phyloP scores from a whole-genome alignment of 2,797 vertebrate genomes.

The Falco biarmicus region DNA sequence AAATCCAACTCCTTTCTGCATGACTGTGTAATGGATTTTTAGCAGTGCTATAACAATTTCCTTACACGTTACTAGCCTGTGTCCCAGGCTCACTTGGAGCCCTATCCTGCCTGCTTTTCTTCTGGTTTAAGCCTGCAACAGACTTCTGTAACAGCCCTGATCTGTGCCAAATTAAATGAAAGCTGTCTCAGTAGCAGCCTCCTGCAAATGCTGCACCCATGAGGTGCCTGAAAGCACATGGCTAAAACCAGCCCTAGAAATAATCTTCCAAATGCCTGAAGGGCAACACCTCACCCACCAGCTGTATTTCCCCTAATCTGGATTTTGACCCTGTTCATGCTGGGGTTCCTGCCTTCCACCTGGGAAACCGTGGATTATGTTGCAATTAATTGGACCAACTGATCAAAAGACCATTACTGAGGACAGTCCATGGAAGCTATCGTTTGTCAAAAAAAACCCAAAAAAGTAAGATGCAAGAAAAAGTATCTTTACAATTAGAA shows the following conservation, averaged over 20 bases:
- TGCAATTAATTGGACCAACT: background rate
- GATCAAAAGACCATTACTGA: background rate
- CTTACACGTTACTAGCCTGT: background rate
- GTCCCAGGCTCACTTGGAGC: background rate
- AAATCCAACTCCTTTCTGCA: background rate
- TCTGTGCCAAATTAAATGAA: background rate
- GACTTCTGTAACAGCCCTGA: background rate
- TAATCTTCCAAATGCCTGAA: background rate
- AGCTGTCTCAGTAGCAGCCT: background rate
- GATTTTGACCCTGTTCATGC: background rate
- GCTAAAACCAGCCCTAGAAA: background rate
- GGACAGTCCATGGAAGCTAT: background rate
- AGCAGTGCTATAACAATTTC: background rate
- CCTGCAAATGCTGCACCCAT: accelerated
- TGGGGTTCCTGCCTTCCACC: background rate
- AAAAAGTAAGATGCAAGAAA: background rate
- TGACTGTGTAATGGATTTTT: constrained; percentile 38
- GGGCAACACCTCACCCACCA: background rate
- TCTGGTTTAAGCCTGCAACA: background rate
- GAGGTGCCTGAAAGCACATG: accelerated
- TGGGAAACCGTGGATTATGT: background rate
- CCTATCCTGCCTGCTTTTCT: background rate
- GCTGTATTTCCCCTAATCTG: background rate
- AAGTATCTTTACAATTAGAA: background rate
- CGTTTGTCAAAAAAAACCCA: background rate